Base-by-base conservation (phyloP, 1,140 invertebrate species). In the Parasteatoda tepidariorum region DNA sequence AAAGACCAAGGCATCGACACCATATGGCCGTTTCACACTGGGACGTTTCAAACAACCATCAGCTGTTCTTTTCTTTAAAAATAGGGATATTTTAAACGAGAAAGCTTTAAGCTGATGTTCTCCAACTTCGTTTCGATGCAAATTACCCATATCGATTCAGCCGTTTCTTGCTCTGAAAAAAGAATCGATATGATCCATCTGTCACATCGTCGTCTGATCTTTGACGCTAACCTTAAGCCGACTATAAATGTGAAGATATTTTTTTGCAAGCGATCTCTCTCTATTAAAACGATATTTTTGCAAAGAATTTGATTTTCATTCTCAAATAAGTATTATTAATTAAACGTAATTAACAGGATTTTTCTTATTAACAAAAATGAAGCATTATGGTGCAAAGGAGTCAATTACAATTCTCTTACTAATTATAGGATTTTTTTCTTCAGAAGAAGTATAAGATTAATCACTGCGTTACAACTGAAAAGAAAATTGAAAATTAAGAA, bases 51-150 rank as follows among this genome's bases (percentile, higher is more conserved):
- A n/a, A n/a, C n/a, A n/a, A 48, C 38, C 38, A 48, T 48, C 38
- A 48, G 18, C 9, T 13, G 18, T 57, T 66, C 18, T 66, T 66
- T 73, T 57, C 28, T 73, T 73, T 59, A 57, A 33, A 73, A 73
- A 73, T 31, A 59, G 28, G 38, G 70, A 73, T 73, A 73, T 73
- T 73, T 73, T 73, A 31, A 57, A 18, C 38, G 38, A 18, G 38
- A 48, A 48, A 3, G 70, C 70, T 67, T 67, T 67, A 67, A n/a
- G n/a, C 64, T 59, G 70, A 73, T 73, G 70, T 73, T 73, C 70
- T 73, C 28, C 38, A 57, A 73, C 70, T 73, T 73, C 70, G 70
- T 73, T 73, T 73, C 70, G 70, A 73, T 73, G 70, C 70, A 73
- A 73, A 73, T 73, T 73, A 73, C 70, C n/a, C 54, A 28, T 54